Evolutionary conservation across 2,797 vertebrate species (phyloP).

Genomic region (Megaceryle alcyon): DNA sequence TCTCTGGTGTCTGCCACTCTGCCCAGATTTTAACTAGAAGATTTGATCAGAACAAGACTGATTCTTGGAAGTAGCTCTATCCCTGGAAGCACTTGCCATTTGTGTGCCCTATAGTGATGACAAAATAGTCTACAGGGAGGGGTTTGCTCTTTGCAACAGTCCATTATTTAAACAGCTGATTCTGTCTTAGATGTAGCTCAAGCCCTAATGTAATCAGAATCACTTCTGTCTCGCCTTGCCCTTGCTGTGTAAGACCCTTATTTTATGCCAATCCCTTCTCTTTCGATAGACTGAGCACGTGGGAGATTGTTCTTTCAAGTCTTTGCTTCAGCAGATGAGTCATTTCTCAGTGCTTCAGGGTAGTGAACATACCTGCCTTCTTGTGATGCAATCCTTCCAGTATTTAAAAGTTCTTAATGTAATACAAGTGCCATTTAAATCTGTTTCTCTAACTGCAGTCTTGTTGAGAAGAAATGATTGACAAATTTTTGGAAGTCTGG

Average conservation of each 20-base stretch:
- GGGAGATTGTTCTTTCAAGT: not conserved
- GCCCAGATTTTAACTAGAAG: not conserved
- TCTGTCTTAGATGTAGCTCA: not conserved
- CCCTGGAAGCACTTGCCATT: not conserved
- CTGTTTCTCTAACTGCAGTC: not conserved
- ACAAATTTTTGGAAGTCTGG: not conserved
- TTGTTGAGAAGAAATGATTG: not conserved
- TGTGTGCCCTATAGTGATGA: not conserved
- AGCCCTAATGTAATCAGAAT: not conserved
- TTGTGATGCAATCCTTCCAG: not conserved
- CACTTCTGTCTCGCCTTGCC: not conserved
- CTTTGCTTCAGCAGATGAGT: not conserved
- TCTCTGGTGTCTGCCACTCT: not conserved
- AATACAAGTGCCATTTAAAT: not conserved
- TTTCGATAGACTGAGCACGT: not conserved
- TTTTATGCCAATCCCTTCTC: not conserved
- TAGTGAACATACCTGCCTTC: not conserved
- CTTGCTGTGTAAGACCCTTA: not conserved
- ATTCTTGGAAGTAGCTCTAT: not conserved
- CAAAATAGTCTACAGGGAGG: not conserved
- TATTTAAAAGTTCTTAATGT: no score
- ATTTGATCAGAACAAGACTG: not conserved
- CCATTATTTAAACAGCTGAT: not conserved
- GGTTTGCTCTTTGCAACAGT: not conserved
- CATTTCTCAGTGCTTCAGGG: not conserved